Evolutionary conservation across 2,113 vertebrate species (phyloP).

Genomic region (Tyrannus savana): DNA sequence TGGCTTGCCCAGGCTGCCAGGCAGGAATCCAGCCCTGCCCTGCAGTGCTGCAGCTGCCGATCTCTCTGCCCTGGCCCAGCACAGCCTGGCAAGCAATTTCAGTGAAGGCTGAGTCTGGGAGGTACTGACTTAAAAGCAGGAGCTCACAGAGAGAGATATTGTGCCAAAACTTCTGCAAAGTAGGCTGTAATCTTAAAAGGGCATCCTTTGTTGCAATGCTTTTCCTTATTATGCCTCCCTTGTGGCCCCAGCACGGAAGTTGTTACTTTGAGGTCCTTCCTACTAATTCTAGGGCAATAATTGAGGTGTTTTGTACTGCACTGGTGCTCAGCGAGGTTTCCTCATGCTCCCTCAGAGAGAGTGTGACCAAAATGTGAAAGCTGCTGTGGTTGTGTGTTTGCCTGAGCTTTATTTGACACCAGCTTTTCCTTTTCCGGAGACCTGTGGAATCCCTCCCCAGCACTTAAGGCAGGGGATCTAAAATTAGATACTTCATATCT

Average conservation of each 20-base stretch:
- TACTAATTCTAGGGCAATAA: background rate
- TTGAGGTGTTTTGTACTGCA: background rate
- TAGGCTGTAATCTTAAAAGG: background rate
- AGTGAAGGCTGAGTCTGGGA: background rate
- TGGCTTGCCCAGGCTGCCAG: background rate
- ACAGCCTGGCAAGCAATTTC: background rate
- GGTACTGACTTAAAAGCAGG: background rate
- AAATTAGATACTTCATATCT: conserved; percentile 61
- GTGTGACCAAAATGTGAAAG: background rate
- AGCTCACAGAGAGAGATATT: background rate
- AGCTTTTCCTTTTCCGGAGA: background rate
- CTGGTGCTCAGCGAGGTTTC: background rate
- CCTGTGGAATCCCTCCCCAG: background rate
- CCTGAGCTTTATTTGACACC: background rate
- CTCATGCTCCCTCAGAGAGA: background rate
- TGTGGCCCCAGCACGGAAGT: background rate
- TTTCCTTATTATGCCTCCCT: background rate
- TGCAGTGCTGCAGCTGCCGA: background rate
- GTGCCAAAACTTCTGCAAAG: background rate
- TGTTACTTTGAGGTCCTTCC: background rate
- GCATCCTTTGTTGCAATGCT: background rate
- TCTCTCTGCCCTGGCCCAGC: background rate
- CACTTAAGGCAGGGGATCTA: background rate
- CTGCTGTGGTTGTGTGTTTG: background rate
- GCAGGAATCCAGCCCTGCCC: background rate